Conservation (phyloP, 2,113 vertebrate species). For the Columba livia region DNA sequence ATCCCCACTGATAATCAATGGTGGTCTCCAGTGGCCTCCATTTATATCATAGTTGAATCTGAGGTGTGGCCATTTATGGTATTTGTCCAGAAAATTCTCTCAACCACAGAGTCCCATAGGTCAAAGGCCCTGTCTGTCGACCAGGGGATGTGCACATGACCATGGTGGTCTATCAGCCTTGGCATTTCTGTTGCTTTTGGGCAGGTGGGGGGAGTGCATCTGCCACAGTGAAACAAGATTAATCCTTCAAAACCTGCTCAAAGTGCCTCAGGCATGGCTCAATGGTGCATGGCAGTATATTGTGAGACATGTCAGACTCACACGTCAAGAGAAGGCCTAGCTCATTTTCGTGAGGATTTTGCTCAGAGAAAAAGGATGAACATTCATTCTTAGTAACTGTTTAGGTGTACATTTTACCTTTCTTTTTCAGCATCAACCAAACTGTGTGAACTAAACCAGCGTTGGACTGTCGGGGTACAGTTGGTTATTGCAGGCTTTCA, state of each 20-base stretch:
- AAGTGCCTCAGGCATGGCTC: neutral
- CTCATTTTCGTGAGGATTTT: neutral
- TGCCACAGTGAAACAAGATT: neutral
- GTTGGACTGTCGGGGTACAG: neutral
- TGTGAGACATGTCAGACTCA: neutral
- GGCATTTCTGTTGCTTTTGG: too few relatives aligned
- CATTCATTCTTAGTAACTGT: neutral
- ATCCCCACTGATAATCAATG: too few relatives aligned
- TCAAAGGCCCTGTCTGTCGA: too few relatives aligned
- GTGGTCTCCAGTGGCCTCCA: too few relatives aligned
- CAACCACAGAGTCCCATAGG: too few relatives aligned
- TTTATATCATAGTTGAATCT: too few relatives aligned
- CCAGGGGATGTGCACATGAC: too few relatives aligned
- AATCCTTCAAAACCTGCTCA: neutral
- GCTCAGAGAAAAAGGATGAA: too few relatives aligned
- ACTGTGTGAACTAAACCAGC: neutral
- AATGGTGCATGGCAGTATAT: fast-evolving
- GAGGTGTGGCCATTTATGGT: too few relatives aligned
- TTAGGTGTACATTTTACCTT: neutral
- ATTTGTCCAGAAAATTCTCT: too few relatives aligned
- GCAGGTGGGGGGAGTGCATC: too few relatives aligned
- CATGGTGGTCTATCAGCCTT: too few relatives aligned
- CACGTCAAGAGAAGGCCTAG: fast-evolving
- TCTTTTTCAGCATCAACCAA: neutral
- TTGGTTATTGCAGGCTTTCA: neutral